A percentile compares a stretch with the other conserved stretches of the same genome.
Evolutionary conservation across 2,888 invertebrate genomes (phyloP).

Genomic region (Eupeodes latifasciatus): DNA sequence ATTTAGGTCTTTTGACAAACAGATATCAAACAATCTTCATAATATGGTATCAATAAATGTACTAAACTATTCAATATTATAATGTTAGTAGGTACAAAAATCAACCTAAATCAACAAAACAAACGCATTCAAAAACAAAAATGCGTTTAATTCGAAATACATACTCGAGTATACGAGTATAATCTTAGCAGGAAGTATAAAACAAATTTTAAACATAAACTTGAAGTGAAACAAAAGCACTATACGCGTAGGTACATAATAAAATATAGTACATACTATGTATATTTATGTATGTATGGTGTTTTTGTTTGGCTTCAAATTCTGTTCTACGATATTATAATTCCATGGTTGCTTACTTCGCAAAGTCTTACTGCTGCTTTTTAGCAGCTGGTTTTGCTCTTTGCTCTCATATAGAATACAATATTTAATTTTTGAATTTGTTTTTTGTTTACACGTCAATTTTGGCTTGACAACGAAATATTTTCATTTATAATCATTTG

Average conservation of each 20-base stretch:
- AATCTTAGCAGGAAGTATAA: constrained; percentile 24
- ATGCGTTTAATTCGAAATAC: background rate
- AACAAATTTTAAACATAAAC: constrained; percentile 9
- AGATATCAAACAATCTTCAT: no score
- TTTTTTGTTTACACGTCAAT: constrained; percentile 24
- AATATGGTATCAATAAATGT: no score
- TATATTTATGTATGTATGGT: no score
- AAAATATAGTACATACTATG: no score
- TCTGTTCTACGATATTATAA: no score
- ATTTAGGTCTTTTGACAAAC: no score
- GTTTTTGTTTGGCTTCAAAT: background rate
- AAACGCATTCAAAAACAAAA: background rate
- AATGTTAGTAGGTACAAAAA: background rate
- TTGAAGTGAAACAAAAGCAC: background rate
- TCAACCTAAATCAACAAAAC: background rate
- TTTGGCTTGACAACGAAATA: constrained; percentile 17
- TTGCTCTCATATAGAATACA: background rate
- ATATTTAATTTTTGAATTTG: background rate
- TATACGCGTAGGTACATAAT: no score
- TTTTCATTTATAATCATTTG: constrained; percentile 30
- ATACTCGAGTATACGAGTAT: background rate
- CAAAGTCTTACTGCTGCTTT: background rate
- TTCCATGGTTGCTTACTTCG: constrained; percentile 34
- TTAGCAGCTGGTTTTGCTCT: background rate
- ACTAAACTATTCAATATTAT: background rate